Evolutionary conservation across 2,113 vertebrate species (phyloP).

Genomic region (Conger conger): DNA sequence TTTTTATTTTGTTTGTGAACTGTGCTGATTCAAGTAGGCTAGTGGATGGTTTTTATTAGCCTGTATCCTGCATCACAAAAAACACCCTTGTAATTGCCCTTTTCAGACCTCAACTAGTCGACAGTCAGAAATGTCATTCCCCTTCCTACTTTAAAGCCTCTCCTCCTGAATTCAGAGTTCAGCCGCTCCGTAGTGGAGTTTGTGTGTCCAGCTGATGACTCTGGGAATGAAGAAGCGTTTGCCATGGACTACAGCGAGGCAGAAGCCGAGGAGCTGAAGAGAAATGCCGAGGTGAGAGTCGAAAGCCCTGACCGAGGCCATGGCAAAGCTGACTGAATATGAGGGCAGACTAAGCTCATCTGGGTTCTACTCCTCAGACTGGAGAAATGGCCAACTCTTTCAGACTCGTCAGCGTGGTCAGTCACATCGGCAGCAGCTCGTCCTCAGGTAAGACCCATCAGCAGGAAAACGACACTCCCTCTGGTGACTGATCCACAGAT

Average conservation of each 20-base stretch:
- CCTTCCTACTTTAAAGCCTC: not conserved
- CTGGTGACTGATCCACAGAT: not conserved
- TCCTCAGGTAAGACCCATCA: slow-evolving; percentile 85
- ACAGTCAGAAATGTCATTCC: too few species aligned
- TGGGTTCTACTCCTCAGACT: slow-evolving; percentile 63
- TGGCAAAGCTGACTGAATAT: not conserved
- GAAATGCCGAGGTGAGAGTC: slow-evolving; percentile 85
- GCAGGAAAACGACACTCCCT: not conserved
- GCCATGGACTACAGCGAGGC: slow-evolving; percentile 96
- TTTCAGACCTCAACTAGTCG: too few species aligned
- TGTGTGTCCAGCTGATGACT: slow-evolving; percentile 90
- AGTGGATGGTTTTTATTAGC: too few species aligned
- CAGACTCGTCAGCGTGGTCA: slow-evolving; percentile 95
- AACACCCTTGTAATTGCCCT: too few species aligned
- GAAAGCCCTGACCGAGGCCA: not conserved
- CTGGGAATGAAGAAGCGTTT: slow-evolving; percentile 92
- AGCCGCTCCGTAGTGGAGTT: slow-evolving; percentile 90
- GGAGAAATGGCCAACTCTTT: slow-evolving; percentile 91
- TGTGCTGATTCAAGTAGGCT: too few species aligned
- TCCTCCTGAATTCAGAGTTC: slow-evolving; percentile 75
- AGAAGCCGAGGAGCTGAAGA: slow-evolving; percentile 88
- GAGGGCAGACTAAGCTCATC: not conserved
- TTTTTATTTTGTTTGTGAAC: too few species aligned
- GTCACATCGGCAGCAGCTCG: slow-evolving; percentile 95
- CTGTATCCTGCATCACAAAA: too few species aligned